Evolutionary conservation across 2,113 vertebrate genomes (phyloP), one percentile per base, ranked within the genome.

Genomic region (Brachionichthys hirsutus): DNA sequence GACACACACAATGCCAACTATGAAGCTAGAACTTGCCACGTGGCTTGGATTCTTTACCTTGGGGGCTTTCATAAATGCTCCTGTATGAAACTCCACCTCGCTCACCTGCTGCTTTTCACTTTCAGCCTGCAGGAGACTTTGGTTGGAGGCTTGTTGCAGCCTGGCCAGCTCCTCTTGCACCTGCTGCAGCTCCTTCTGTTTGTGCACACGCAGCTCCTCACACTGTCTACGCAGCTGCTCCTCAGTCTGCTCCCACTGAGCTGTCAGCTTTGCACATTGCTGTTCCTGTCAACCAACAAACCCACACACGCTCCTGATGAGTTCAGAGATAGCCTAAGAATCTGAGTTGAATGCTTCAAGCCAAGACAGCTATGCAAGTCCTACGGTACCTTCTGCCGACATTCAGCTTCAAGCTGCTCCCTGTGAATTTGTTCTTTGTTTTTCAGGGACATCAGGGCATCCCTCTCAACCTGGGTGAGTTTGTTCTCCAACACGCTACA

Each of bases 51-150:
- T 9, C 40, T 50, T 16, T 35, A 17, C 38, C 16, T 19, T 4
- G 38, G 9, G 1, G n/a, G 24, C 18, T 34, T 4, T 6, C 16
- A 1, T 19, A 22, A 48, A 48, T 13, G 13, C 12, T 6, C 36
- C 12, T 38, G 9, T 38, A 7, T 11, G 36, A 10, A 38, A 30
- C 24, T 6, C 24, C 24, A 30, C 24, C 24, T 30, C 2, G 80
- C 70, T 65, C 52, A 88, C 73, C 85, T 77, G 83, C 73, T 89
- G 87, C 71, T 86, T 87, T 60, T 90, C 81, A 2, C 52, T 89
- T 57, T 94, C 92, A 42, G 92, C 84, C 34, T 87, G 88, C 34
- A 92, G 85, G 60, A 93, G 89, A 51, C 81, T 76, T 54, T 88
- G 83, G 14, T 89, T 88, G 43, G 47, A 81, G 16, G 89, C 83